Conservation (phyloP, 2,797 vertebrate species). For the Pygocentrus nattereri region DNA sequence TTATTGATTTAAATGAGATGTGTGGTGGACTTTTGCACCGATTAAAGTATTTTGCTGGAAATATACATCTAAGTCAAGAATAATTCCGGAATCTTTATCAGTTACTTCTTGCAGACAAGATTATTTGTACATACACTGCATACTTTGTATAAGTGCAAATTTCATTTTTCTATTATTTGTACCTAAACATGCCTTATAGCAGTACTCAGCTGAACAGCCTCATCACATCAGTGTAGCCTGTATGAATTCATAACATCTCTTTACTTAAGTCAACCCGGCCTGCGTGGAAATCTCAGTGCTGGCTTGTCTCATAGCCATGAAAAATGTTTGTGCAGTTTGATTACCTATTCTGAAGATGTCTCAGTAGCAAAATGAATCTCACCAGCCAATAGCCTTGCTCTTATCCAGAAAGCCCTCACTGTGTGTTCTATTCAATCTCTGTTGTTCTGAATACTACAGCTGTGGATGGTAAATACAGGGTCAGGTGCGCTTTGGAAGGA, state of each 20-base stretch:
- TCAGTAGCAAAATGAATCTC: slow-evolving; percentile 42
- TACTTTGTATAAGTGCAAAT: no score
- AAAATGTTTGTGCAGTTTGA: slow-evolving; percentile 46
- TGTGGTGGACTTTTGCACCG: no score
- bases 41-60: no score
- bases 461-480: not conserved
- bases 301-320: slow-evolving; percentile 46
- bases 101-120: not conserved
- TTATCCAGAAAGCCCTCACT: not conserved
- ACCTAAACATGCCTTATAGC: not conserved
- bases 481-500: not conserved
- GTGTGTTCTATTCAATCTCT: not conserved
- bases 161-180: not conserved
- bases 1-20: no score
- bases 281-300: slow-evolving; percentile 53
- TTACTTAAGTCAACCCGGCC: slow-evolving; percentile 41
- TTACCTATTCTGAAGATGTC: slow-evolving; percentile 33
- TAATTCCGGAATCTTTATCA: no score
- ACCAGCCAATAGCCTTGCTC: not conserved
- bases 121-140: not conserved
- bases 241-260: not conserved
- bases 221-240: not conserved
- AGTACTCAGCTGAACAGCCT: not conserved
- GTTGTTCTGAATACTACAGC: not conserved
- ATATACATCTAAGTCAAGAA: no score